Base-by-base conservation (phyloP, 2,888 invertebrate genomes). In the Ecdyonurus torrentis region DNA sequence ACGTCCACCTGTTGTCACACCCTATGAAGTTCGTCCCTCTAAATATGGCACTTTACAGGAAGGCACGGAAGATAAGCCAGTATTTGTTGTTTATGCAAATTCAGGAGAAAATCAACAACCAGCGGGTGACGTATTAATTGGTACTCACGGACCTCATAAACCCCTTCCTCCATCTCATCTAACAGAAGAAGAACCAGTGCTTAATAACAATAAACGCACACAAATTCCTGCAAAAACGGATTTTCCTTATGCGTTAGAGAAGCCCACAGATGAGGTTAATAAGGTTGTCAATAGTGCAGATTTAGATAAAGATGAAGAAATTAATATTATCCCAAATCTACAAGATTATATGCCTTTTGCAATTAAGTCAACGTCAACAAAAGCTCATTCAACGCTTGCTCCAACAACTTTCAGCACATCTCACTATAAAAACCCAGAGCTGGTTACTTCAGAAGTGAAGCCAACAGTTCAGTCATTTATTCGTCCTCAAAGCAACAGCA, bases 201-300 rank as follows among this genome's bases (percentile, higher is more conserved):
- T 62, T 23, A 55, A 55, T 37, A n/a, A 23, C 1, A n/a, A n/a
- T n/a, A n/a, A n/a, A n/a, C n/a, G n/a, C n/a, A n/a, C n/a, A n/a
- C n/a, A n/a, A n/a, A 52, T 53, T 3, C 63, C 63, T 3, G 52
- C 78, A 2, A 81, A 79, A 69, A 78, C 80, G 0, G 81, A 83
- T 67, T 85, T 85, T 66, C 85, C 85, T 0, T 85, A 85, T 72
- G 79, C 80, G 0, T 72, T 85, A 20, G 82, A 84, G 69, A 77
- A 80, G 63, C 83, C 84, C 0, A 79, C 62, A 25, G 53, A 63
- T 23, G 61, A 61, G 2, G 53, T 52, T 23, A 52, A 50, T n/a
- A 70, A 71, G 7, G 67, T 77, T 10, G 76, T 77, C 18, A 73
- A 75, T 1, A 73, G 70, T 24, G 74, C 75, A 52, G 66, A 69